Base-by-base conservation (phyloP, 2,888 invertebrate species). In the Coleophora flavipennella region DNA sequence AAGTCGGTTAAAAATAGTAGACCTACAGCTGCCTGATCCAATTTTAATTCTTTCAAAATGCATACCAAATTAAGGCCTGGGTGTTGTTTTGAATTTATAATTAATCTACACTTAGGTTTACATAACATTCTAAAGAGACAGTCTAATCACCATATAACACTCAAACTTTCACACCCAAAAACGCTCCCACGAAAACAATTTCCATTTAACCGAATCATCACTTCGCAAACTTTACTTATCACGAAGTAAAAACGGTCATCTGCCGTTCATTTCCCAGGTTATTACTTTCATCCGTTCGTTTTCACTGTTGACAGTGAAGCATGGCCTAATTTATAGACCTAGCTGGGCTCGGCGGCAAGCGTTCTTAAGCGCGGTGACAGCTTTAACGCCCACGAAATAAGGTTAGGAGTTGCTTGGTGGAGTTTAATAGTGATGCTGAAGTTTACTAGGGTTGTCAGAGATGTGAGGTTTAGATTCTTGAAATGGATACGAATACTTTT, bases 241-340 rank as follows among this genome's bases (percentile, higher is more conserved):
- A 27, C 33, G 13, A 38, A n/a, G 27, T 28, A 38, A 68, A 62
- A 69, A 62, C 63, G 69, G 70, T 67, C 74, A 75, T 74, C 72
- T 67, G 67, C 56, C 47, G 70, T 67, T 70, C 68, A 74, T 77
- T 76, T 80, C 68, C 66, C 71, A 73, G 70, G 73, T 75, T 74
- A 76, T 76, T 75, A 71, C 70, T 55, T 56, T 54, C 60, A 60
- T 63, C 64, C 66, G 62, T 62, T 72, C 66, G 65, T 57, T 59
- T 62, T 62, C 48, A 51, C 50, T 46, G 46, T 50, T 65, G 80
- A 79, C 80, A 78, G 67, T 76, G 80, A 81, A 68, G 65, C 66
- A 80, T 76, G 61, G 62, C 72, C 69, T 72, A 78, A 79, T 79
- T 78, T 76, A 70, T 67, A 62, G 52, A 63, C 57, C 52, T 46